A percentile compares a stretch with the other conserved stretches of the same genome.
Evolutionary conservation across 2,797 vertebrate genomes (phyloP).

Genomic region (Acanthopagrus latus): DNA sequence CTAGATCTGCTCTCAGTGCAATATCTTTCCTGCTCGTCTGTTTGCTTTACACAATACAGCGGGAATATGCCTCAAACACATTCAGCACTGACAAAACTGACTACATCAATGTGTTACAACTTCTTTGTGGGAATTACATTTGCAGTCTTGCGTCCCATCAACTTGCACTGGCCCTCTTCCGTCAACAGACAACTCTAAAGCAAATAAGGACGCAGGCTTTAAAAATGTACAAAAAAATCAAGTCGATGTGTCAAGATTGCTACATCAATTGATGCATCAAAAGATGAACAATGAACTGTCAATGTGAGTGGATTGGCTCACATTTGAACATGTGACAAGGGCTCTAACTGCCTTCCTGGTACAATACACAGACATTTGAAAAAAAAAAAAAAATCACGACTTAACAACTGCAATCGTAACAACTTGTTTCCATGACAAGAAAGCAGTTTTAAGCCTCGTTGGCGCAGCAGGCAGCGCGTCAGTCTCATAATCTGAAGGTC

Average conservation of each 20-base stretch:
- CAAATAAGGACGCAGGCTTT: no score
- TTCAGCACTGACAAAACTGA: not conserved
- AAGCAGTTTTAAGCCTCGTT: not conserved
- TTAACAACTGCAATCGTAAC: no score
- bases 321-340: not conserved
- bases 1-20: not conserved
- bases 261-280: no score
- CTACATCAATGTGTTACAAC: not conserved
- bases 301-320: not conserved
- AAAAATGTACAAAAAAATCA: no score
- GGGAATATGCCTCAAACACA: not conserved
- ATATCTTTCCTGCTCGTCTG: not conserved
- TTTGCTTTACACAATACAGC: not conserved
- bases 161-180: no score
- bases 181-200: no score
- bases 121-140: not conserved
- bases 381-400: no score
- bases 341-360: no score
- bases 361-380: no score
- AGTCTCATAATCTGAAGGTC: constrained; percentile 19
- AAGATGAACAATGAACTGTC: not conserved
- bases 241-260: no score
- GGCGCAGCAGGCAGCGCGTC: constrained; percentile 1
- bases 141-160: no score
- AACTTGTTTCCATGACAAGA: not conserved